These are phyloP conservation scores for Phymatocera aterrima DNA, from an alignment of 2,888 invertebrate species.

Conservation along the genomic window DNA sequence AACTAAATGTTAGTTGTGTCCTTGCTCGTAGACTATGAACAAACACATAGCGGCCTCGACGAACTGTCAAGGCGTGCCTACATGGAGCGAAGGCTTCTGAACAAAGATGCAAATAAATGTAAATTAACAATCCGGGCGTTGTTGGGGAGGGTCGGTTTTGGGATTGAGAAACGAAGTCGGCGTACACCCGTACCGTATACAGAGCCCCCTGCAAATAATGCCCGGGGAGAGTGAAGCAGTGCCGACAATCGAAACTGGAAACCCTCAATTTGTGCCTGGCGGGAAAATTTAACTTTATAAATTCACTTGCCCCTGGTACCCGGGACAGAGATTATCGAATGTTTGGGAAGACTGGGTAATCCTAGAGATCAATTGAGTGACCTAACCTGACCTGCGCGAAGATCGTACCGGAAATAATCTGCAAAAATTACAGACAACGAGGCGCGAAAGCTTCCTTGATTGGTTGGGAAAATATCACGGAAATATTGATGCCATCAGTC, in stretches of 20 bases:
- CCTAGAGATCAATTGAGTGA: background rate
- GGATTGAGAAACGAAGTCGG: background rate
- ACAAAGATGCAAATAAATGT: conserved; percentile 36
- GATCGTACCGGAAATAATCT: background rate
- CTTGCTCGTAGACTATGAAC: background rate
- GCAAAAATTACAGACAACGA: background rate
- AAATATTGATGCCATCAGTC: too few relatives aligned
- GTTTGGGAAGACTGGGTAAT: background rate
- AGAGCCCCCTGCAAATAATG: background rate
- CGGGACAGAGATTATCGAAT: background rate
- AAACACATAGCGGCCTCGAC: background rate
- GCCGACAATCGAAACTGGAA: background rate
- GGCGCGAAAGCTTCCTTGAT: too few relatives aligned
- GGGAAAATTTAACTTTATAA: conserved; percentile 15
- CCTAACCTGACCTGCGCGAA: background rate
- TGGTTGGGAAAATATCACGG: background rate
- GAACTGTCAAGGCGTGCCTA: conserved; percentile 7
- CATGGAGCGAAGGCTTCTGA: background rate
- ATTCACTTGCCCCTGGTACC: background rate
- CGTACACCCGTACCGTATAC: background rate
- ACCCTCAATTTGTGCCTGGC: conserved; percentile 4
- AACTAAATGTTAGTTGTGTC: background rate
- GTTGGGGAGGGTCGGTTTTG: conserved; percentile 21
- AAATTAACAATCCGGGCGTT: conserved; percentile 21
- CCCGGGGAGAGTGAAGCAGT: background rate